phyloP scores from a whole-genome alignment of 2,888 invertebrate genomes.

The Aphodius sticticus region DNA sequence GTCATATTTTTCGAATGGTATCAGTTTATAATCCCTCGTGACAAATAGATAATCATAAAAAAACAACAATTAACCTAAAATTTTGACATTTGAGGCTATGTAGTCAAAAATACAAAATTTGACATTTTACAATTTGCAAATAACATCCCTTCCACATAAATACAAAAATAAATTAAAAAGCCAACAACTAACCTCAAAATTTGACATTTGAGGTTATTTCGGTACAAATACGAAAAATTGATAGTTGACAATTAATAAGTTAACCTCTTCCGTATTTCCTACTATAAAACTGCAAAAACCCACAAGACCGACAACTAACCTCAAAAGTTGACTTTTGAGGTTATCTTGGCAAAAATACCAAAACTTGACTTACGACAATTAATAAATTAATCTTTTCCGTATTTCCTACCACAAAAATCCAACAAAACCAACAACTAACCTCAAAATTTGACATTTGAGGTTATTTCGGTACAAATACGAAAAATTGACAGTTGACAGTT shows the following conservation, averaged over 20 bases:
- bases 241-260: background rate
- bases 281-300: background rate
- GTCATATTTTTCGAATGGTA: background rate
- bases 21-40: background rate
- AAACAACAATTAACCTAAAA: background rate
- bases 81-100: background rate
- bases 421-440: background rate
- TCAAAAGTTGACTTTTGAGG: background rate
- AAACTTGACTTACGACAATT: background rate
- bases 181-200: too few relatives aligned
- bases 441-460: background rate
- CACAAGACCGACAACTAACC: background rate
- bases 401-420: too few relatives aligned
- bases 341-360: background rate
- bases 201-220: background rate
- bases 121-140: background rate
- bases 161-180: too few relatives aligned
- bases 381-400: too few relatives aligned
- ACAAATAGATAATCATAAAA: background rate
- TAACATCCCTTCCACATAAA: too few relatives aligned
- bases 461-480: background rate
- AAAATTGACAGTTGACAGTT: background rate
- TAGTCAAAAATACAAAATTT: background rate
- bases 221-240: background rate
- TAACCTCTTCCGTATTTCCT: too few relatives aligned